Percentiles rank a stretch among this genome's conserved stretches.
These are phyloP conservation scores for Coptodon bakossiorum DNA, from an alignment of 2,113 vertebrate genomes.

Conservation along the genomic window DNA sequence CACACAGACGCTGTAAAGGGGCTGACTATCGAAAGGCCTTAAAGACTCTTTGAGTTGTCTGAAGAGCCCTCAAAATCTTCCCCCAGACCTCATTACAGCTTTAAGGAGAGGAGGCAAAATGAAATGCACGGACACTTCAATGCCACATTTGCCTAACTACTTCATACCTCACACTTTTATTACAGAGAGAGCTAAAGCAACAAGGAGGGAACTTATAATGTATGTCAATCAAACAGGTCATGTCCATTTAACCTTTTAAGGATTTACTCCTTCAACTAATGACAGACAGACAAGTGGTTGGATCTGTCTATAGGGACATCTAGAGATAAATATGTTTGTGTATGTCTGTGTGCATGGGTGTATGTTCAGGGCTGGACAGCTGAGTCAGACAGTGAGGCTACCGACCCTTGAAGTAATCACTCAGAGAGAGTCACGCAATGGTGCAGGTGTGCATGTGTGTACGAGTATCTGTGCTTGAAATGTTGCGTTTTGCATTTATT, in stretches of 20 bases:
- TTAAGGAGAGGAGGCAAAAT: conserved; percentile 22
- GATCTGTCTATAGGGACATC: not conserved
- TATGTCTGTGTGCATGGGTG: not conserved
- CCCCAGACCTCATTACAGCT: conserved; percentile 62
- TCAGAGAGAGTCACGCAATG: not conserved
- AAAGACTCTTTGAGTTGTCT: conserved; percentile 41
- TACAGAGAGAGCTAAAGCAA: not conserved
- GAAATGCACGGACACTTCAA: conserved; percentile 25
- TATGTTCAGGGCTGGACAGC: not conserved
- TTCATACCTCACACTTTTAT: not conserved
- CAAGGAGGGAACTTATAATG: not conserved
- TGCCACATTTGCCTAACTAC: conserved; percentile 25
- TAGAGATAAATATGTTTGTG: not conserved
- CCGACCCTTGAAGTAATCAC: conserved; percentile 37
- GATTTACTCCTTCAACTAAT: not conserved
- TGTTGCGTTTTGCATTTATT: not conserved
- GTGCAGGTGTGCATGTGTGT: not conserved
- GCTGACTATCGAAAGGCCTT: conserved; percentile 7
- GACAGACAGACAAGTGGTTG: not conserved
- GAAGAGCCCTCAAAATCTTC: conserved; percentile 61
- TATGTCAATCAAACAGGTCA: not conserved
- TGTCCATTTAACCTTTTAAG: not conserved
- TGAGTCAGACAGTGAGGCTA: conserved; percentile 40
- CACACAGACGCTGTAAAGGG: conserved; percentile 48
- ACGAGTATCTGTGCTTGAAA: not conserved